Evolutionary conservation across 2,113 vertebrate species (phyloP).

Genomic region (Mystacornis crossleyi): DNA sequence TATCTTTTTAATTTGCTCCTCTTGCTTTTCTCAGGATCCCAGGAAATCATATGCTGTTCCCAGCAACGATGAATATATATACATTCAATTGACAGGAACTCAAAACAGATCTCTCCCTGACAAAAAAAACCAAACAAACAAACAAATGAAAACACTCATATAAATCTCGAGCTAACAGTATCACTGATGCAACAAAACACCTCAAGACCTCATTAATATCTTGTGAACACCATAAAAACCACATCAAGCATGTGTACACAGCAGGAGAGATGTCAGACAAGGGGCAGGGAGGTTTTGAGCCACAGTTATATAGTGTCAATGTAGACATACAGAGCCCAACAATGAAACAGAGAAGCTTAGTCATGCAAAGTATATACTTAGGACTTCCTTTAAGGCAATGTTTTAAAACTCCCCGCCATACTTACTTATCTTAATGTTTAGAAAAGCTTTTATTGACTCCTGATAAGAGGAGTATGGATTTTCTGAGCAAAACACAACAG

Average conservation of each 20-base stretch:
- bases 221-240: conserved; percentile 18
- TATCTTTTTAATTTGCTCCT: conserved; percentile 1
- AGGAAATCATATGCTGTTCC: neutral
- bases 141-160: neutral
- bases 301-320: neutral
- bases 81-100: neutral
- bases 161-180: conserved; percentile 22
- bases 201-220: conserved; percentile 6
- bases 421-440: neutral
- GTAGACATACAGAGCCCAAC: neutral
- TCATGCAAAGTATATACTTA: neutral
- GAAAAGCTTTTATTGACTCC: neutral
- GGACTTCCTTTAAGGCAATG: neutral
- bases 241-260: conserved; percentile 1
- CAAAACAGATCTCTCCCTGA: conserved; percentile 18
- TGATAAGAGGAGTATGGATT: neutral
- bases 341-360: neutral
- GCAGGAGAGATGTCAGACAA: neutral
- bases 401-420: neutral
- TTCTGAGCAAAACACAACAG: neutral
- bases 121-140: conserved; percentile 1
- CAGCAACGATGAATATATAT: neutral
- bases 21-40: neutral
- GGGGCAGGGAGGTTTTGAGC: neutral
- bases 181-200: conserved; percentile 1